Conservation (phyloP, 2,888 invertebrate genomes). For the Harpalus rubripes region DNA sequence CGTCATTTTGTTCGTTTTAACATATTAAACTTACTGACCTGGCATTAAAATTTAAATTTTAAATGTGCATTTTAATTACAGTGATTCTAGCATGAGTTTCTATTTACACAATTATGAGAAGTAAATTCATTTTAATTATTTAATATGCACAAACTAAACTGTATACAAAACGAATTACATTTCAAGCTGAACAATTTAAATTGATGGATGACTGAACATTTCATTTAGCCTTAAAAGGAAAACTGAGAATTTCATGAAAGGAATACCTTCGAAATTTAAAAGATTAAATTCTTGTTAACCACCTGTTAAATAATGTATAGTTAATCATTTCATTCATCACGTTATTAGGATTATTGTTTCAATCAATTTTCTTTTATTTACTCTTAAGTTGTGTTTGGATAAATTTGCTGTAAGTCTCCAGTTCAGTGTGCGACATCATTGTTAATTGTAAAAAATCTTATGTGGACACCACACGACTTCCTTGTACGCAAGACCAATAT, state of each 20-base stretch:
- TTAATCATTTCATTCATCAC: no score
- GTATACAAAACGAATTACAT: conserved; percentile 27
- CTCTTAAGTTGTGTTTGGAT: no score
- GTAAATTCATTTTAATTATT: conserved; percentile 39
- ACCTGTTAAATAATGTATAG: no score
- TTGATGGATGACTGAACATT: conserved; percentile 28
- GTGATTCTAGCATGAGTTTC: not conserved
- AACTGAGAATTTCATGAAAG: not conserved
- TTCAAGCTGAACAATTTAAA: conserved; percentile 21
- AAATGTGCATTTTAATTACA: conserved; percentile 41
- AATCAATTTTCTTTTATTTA: no score
- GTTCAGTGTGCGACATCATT: no score
- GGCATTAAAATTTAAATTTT: not conserved
- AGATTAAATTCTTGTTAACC: not conserved
- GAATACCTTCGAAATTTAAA: not conserved
- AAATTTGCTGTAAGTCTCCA: no score
- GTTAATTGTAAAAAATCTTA: no score
- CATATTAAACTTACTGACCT: conserved; percentile 1
- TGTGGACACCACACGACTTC: no score
- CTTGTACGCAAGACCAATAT: no score
- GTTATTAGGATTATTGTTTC: no score
- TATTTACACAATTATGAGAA: conserved; percentile 16
- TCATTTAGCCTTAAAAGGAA: conserved; percentile 10
- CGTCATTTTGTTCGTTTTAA: not conserved
- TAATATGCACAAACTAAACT: conserved; percentile 27